These are phyloP conservation scores for Leptarthrus brevirostris DNA, from an alignment of 2,888 invertebrate genomes.

Conservation along the genomic window DNA sequence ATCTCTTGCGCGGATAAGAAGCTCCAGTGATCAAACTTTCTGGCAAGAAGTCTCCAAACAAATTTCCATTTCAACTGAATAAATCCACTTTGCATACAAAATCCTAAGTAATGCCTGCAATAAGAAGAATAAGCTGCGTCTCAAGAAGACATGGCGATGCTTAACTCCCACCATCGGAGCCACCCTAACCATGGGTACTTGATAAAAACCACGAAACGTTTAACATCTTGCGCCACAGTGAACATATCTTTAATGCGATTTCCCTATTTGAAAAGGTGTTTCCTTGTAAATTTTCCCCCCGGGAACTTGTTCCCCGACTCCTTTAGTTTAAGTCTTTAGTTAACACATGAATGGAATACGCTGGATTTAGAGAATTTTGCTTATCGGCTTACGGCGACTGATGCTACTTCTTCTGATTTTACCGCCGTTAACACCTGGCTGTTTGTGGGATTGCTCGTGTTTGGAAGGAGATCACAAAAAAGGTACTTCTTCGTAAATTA, in stretches of 20 bases:
- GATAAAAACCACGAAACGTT: slow-evolving; percentile 34
- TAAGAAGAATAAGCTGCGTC: slow-evolving; percentile 23
- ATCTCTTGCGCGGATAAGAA: background rate
- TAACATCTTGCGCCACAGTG: slow-evolving; percentile 24
- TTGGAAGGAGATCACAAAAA: no score
- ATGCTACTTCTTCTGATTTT: slow-evolving; percentile 24
- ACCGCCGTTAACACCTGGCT: slow-evolving; percentile 12
- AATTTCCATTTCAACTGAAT: slow-evolving; percentile 66
- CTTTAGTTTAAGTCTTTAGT: background rate
- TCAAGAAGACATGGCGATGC: background rate
- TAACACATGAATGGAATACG: slow-evolving; percentile 18
- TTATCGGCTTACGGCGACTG: slow-evolving; percentile 14
- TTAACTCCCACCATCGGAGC: background rate
- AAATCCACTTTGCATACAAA: slow-evolving; percentile 65
- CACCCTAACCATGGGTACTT: background rate
- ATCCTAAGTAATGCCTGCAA: slow-evolving; percentile 32
- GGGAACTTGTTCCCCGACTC: slow-evolving; percentile 5
- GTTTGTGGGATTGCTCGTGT: background rate
- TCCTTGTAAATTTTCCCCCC: slow-evolving; percentile 19
- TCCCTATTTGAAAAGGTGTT: slow-evolving; percentile 27
- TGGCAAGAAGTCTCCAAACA: slow-evolving; percentile 55
- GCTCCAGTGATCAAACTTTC: slow-evolving; percentile 10
- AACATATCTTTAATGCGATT: slow-evolving; percentile 27
- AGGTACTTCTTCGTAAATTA: no score
- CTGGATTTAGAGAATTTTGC: slow-evolving; percentile 19